Conservation (phyloP, 2,113 vertebrate species). For the Nasalis larvatus region DNA sequence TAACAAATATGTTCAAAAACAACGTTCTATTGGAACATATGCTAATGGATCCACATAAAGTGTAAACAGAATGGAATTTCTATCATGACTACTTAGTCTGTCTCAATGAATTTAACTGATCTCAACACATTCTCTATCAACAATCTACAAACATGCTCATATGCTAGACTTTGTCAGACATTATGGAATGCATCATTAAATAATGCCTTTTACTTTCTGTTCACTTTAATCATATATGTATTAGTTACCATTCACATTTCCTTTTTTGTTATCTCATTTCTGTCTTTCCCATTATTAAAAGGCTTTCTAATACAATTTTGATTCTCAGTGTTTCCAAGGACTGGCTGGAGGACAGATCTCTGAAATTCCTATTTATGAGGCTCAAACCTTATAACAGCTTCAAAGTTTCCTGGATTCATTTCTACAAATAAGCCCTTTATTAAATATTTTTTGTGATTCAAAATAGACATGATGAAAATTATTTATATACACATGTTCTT, state of each 20-base stretch:
- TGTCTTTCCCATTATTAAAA: constrained; percentile 37
- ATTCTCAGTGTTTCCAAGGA: background rate
- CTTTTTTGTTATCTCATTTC: constrained; percentile 40
- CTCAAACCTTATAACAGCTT: background rate
- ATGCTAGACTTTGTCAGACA: constrained; percentile 28
- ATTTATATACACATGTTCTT: background rate
- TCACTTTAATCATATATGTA: background rate
- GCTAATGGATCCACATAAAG: background rate
- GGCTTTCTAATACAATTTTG: constrained; percentile 36
- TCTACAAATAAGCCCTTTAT: constrained; percentile 6
- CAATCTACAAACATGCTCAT: background rate
- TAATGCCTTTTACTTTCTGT: constrained; percentile 11
- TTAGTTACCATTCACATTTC: constrained; percentile 21
- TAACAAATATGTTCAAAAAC: background rate
- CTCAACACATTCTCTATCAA: background rate
- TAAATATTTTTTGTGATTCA: background rate
- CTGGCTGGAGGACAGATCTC: background rate
- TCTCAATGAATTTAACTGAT: background rate
- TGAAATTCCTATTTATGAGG: constrained; percentile 1
- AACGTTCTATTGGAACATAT: background rate
- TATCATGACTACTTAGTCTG: background rate
- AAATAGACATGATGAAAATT: background rate
- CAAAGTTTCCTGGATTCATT: background rate
- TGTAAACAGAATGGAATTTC: background rate
- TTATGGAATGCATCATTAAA: constrained; percentile 44